Conservation (phyloP, 2,797 vertebrate species). For the Phaenicophaeus curvirostris region DNA sequence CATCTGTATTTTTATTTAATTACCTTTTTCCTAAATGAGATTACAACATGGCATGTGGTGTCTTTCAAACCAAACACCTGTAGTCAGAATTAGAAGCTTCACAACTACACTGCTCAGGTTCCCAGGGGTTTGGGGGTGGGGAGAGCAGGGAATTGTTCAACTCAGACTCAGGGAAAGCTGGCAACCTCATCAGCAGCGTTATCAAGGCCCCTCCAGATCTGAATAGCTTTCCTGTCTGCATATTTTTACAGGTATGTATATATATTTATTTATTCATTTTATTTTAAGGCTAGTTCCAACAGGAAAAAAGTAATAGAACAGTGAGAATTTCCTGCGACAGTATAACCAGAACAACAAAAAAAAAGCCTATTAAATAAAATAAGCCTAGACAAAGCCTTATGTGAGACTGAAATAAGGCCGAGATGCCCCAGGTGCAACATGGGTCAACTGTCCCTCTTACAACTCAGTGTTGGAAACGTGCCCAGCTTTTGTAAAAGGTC, state of each 20-base stretch:
- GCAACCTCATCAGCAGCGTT: constrained; percentile 69
- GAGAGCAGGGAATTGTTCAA: constrained; percentile 36
- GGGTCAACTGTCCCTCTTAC: constrained; percentile 26
- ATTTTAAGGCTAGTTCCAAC: constrained; percentile 62
- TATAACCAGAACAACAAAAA: neutral
- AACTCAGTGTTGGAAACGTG: constrained; percentile 11
- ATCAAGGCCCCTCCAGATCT: constrained; percentile 72
- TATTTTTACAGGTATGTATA: constrained; percentile 20
- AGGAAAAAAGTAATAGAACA: constrained; percentile 76
- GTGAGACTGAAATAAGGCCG: constrained; percentile 36
- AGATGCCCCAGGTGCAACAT: constrained; percentile 9
- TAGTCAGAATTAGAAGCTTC: constrained; percentile 61
- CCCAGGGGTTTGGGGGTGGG: neutral
- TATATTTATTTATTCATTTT: constrained; percentile 60
- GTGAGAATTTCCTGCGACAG: constrained; percentile 75
- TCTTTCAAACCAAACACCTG: constrained; percentile 72
- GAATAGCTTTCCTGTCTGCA: constrained; percentile 77
- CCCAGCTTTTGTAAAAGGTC: constrained; percentile 65
- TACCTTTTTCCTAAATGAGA: constrained; percentile 73
- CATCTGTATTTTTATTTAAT: constrained; percentile 79
- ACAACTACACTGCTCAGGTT: neutral
- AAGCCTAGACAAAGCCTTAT: constrained; percentile 45
- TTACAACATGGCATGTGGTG: constrained; percentile 62
- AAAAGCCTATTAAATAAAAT: constrained; percentile 32
- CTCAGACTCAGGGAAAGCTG: constrained; percentile 48